A percentile compares a stretch with the other conserved stretches of the same genome.
Conservation (phyloP, 2,888 invertebrate species). For the Linyphia triangularis region DNA sequence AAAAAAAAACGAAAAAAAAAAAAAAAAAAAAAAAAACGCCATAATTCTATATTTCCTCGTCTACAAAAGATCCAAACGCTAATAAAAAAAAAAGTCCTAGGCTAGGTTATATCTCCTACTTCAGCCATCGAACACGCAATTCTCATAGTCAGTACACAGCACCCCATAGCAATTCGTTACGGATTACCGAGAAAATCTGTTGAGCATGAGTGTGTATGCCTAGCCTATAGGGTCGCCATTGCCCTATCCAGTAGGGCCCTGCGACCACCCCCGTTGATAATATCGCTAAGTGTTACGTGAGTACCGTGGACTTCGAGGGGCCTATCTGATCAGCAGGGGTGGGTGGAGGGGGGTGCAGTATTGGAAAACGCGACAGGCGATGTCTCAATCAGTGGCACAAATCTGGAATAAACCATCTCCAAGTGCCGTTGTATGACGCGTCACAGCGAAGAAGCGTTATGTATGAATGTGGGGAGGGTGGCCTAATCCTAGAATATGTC, state of each 20-base stretch:
- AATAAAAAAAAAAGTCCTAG: neutral
- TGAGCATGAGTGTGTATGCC: neutral
- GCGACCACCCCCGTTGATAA: constrained; percentile 48
- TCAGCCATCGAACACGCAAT: neutral
- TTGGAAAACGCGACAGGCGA: too few species aligned
- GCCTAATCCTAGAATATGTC: constrained; percentile 57
- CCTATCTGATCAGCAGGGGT: constrained; percentile 48
- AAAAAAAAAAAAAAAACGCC: too few species aligned
- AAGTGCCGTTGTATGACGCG: neutral
- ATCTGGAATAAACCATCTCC: neutral
- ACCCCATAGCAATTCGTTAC: neutral
- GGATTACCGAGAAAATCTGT: neutral
- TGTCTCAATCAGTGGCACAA: constrained; percentile 60
- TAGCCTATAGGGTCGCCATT: neutral
- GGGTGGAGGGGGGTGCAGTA: neutral
- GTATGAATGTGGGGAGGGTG: constrained; percentile 5
- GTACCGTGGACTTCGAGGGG: constrained; percentile 40
- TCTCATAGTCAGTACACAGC: too few species aligned
- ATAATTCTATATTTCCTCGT: neutral
- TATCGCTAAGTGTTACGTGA: constrained; percentile 71
- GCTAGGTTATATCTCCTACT: neutral
- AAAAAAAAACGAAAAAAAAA: too few species aligned
- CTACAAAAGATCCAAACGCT: neutral
- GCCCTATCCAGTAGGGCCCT: neutral
- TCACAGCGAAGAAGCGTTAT: constrained; percentile 31